Evolutionary conservation across 2,888 invertebrate genomes (phyloP).

Genomic region (Celastrina argiolus): DNA sequence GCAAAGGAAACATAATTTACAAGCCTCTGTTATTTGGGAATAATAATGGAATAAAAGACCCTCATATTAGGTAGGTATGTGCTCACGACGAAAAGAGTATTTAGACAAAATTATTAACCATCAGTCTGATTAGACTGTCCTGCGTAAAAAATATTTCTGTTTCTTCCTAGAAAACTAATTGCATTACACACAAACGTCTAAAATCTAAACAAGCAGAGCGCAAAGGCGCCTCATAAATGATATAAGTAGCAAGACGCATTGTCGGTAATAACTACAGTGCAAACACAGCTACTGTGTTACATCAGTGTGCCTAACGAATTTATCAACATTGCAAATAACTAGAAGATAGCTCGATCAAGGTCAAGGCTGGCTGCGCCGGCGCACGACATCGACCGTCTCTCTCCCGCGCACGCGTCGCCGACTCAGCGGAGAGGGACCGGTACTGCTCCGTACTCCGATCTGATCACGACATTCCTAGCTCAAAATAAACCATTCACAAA

Average conservation of each 20-base stretch:
- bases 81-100: too few relatives aligned
- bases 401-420: slow-evolving; percentile 36
- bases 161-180: too few relatives aligned
- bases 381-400: slow-evolving; percentile 43
- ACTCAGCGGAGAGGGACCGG: slow-evolving; percentile 40
- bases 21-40: too few relatives aligned
- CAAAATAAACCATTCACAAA: slow-evolving; percentile 64
- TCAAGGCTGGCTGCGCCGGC: slow-evolving; percentile 57
- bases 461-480: slow-evolving; percentile 52
- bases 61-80: too few relatives aligned
- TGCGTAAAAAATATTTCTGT: too few relatives aligned
- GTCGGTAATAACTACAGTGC: not conserved
- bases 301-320: slow-evolving; percentile 17
- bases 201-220: not conserved
- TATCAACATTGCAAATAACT: slow-evolving; percentile 49
- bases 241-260: not conserved
- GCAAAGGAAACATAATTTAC: too few relatives aligned
- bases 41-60: too few relatives aligned
- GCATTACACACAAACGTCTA: not conserved
- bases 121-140: too few relatives aligned
- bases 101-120: too few relatives aligned
- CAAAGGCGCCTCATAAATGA: not conserved
- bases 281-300: slow-evolving; percentile 16
- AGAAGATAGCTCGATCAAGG: slow-evolving; percentile 57
- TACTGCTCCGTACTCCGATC: slow-evolving; percentile 28